phyloP scores from a whole-genome alignment of 2,888 invertebrate genomes.

The Hoplodrina ambigua region DNA sequence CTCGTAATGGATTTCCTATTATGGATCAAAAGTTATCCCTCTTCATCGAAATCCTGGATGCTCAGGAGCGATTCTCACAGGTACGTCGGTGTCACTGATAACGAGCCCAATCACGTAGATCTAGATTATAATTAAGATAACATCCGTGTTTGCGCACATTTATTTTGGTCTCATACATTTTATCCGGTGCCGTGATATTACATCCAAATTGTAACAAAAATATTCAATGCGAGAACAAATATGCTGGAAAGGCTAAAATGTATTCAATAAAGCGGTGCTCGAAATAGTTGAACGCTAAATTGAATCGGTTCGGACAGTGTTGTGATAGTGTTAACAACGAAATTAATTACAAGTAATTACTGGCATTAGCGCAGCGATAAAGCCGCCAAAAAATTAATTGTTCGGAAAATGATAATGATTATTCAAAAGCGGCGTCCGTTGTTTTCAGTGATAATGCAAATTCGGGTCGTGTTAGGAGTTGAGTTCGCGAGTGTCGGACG shows the following conservation, averaged over 20 bases:
- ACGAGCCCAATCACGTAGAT: conserved; percentile 9
- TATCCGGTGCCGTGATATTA: conserved; percentile 43
- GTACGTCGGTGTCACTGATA: conserved; percentile 78
- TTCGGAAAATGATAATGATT: conserved; percentile 57
- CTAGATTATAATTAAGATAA: conserved; percentile 26
- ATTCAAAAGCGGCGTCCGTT: conserved; percentile 58
- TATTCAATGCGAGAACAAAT: conserved; percentile 38
- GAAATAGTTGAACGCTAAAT: conserved; percentile 31
- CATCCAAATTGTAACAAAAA: conserved; percentile 44
- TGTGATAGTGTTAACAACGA: conserved; percentile 58
- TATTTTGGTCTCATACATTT: conserved; percentile 50
- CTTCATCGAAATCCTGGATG: conserved; percentile 95
- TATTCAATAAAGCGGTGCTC: conserved; percentile 33
- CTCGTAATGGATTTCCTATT: conserved; percentile 94
- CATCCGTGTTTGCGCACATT: conserved; percentile 27
- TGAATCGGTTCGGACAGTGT: conserved; percentile 40
- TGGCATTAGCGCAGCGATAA: conserved; percentile 39
- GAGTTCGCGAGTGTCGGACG: conserved; percentile 55
- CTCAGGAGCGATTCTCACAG: conserved; percentile 95
- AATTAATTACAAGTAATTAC: conserved; percentile 46
- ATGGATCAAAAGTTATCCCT: conserved; percentile 94
- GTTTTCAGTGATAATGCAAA: conserved; percentile 66
- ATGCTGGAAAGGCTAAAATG: conserved; percentile 27
- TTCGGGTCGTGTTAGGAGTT: conserved; percentile 60
- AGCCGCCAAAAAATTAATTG: conserved; percentile 54